phyloP scores from a whole-genome alignment of 64 coral and sea anemone species.

The Astreopora myriophthalma region DNA sequence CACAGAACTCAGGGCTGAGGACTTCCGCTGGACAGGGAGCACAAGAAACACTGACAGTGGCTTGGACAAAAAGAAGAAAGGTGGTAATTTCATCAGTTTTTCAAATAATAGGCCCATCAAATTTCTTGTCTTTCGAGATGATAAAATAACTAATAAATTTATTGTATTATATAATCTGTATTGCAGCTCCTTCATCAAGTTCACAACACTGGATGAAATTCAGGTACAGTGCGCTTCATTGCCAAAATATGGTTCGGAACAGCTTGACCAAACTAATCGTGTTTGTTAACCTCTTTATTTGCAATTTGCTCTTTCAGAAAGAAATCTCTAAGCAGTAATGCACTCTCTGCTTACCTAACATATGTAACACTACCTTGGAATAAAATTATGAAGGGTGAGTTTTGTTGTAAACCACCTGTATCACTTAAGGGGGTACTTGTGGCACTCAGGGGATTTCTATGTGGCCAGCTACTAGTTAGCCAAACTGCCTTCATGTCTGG shows the following conservation, averaged over 20 bases:
- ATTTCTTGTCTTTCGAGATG: too few relatives aligned
- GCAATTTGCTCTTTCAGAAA: slow-evolving; percentile 28
- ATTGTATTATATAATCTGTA: neutral
- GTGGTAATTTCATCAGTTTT: neutral
- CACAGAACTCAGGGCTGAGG: neutral
- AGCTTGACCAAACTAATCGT: too few relatives aligned
- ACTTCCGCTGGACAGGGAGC: neutral
- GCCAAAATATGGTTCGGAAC: neutral
- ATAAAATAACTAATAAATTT: too few relatives aligned
- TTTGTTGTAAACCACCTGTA: neutral
- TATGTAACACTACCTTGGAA: slow-evolving; percentile 92
- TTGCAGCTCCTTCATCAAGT: neutral
- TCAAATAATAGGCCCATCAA: neutral
- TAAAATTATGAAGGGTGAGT: slow-evolving; percentile 92
- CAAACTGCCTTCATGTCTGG: too few relatives aligned
- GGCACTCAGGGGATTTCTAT: too few relatives aligned
- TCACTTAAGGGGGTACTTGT: too few relatives aligned
- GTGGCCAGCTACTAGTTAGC: too few relatives aligned
- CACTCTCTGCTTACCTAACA: slow-evolving; percentile 79
- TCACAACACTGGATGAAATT: slow-evolving; percentile 73
- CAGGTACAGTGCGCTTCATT: neutral
- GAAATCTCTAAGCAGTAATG: slow-evolving; percentile 56
- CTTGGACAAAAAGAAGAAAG: slow-evolving; percentile 47
- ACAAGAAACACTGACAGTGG: neutral
- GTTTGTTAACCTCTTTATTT: neutral